Evolutionary conservation across 2,888 invertebrate genomes (phyloP), one percentile per base, ranked within the genome.

Genomic region (Tryphoninae sp.): DNA sequence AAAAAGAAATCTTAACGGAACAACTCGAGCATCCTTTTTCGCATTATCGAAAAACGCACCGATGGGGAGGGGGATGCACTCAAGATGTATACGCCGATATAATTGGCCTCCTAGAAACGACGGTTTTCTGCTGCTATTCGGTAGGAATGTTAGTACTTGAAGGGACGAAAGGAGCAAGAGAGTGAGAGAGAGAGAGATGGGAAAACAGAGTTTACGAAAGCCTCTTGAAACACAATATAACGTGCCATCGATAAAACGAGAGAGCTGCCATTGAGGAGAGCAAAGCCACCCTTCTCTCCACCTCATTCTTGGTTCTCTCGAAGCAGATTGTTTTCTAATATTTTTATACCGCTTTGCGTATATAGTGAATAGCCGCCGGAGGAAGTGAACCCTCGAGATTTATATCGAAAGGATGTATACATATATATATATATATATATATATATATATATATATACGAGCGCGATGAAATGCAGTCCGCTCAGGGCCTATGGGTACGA

Each of bases 341-440:
- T 86, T 88, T 87, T 87, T 84, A 87, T 87, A 86, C 85, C 84
- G 65, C 83, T 82, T 82, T 84, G 23, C 59, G 81, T 74, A 64
- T 55, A 53, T 69, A 69, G 69, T 89, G 86, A 88, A 89, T 88
- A 80, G 84, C 81, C 83, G 84, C 86, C 84, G 83, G 83, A 88
- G 88, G 88, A 89, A 87, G 87, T 86, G 80, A 86, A 83, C 86
- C 84, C 89, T 88, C 84, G 86, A 89, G 89, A 89, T 89, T 88
- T 86, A 87, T 88, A 88, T 88, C 87, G 87, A 26, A 84, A 85
- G 84, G 86, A 83, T 75, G 62, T 65, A 33, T 68, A 51, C 42
- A 62, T 65, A 23, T 75, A 49, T 74, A 75, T 58, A 65, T 33
- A 62, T 61, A 23, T 23, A 23, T 23, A 23, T 23, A 23, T 23